These are phyloP conservation scores for Drosophila ustulata DNA, from an alignment of 2,888 invertebrate species.

Conservation along the genomic window DNA sequence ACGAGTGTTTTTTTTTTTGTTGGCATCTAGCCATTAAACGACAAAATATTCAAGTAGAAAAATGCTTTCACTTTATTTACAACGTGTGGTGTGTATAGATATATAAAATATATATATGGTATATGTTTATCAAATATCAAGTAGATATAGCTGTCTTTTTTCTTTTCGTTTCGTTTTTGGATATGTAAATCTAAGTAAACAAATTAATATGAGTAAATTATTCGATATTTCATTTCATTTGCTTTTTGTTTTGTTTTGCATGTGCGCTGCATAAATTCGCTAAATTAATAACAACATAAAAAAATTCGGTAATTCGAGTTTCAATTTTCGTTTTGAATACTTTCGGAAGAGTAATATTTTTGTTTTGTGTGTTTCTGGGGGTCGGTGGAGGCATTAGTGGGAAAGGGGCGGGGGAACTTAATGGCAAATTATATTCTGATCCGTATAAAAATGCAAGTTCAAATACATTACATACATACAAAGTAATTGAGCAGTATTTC, in stretches of 20 bases:
- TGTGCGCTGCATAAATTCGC: conserved; percentile 40
- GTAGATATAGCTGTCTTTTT: conserved; percentile 22
- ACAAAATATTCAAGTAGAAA: conserved; percentile 35
- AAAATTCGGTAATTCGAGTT: conserved; percentile 12
- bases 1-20: neutral
- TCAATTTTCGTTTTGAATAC: conserved; percentile 10
- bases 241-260: conserved; percentile 1
- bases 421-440: conserved; percentile 27
- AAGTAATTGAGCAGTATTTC: conserved; percentile 35
- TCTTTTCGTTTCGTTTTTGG: neutral
- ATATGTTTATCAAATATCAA: conserved; percentile 25
- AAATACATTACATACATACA: conserved; percentile 44
- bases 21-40: conserved; percentile 20
- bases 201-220: conserved; percentile 16
- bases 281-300: conserved; percentile 16
- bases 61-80: conserved; percentile 55
- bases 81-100: conserved; percentile 15
- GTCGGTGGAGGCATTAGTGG: neutral
- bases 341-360: neutral
- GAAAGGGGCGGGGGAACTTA: conserved; percentile 7
- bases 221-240: conserved; percentile 8
- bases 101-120: conserved; percentile 27
- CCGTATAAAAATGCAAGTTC: conserved; percentile 35
- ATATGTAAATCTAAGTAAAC: conserved; percentile 1
- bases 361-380: neutral